These are phyloP conservation scores for Tragelaphus imberbis DNA, from an alignment of 2,113 vertebrate genomes.

Conservation along the genomic window DNA sequence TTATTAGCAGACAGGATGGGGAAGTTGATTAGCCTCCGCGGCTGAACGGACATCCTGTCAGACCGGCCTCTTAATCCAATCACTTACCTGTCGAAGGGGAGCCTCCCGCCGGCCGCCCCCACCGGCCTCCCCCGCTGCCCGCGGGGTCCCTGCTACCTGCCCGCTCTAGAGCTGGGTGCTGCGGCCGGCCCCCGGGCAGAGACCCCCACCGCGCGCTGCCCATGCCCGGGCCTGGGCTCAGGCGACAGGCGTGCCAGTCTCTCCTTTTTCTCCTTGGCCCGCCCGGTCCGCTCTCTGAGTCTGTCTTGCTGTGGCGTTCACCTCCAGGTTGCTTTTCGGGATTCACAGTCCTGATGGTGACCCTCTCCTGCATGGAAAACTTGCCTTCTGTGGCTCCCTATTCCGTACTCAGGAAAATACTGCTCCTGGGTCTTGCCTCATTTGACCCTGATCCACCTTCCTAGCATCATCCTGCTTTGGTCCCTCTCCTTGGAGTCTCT, in stretches of 20 bases:
- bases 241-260: rapidly evolving
- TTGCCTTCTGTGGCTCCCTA: neutral
- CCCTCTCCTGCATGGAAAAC: neutral
- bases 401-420: neutral
- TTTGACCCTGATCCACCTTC: neutral
- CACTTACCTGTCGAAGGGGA: conserved; percentile 83
- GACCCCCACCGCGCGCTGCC: neutral
- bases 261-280: neutral
- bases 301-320: neutral
- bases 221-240: rapidly evolving
- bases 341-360: neutral
- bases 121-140: neutral
- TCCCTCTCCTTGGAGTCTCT: neutral
- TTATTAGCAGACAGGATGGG: conserved; percentile 86
- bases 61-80: conserved; percentile 83
- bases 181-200: rapidly evolving
- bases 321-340: neutral
- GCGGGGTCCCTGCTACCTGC: neutral
- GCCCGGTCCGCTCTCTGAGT: rapidly evolving
- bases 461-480: neutral
- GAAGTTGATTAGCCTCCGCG: conserved; percentile 83
- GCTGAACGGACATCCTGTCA: conserved; percentile 86
- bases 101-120: neutral
- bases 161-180: neutral
- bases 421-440: neutral